Evolutionary conservation across 2,113 vertebrate genomes (phyloP).

Genomic region (Pollachius pollachius): DNA sequence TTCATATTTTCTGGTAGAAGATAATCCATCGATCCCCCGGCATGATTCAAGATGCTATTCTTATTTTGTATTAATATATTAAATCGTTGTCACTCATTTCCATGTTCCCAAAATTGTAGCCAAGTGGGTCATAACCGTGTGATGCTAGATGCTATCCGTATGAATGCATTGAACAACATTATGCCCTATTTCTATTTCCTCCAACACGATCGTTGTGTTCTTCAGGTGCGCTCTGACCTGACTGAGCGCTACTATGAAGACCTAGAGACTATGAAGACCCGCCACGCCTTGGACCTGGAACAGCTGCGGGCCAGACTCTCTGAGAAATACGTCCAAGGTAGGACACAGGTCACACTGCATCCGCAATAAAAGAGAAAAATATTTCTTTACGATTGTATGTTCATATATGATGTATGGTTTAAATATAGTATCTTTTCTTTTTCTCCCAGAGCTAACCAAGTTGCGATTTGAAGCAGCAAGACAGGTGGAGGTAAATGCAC

Average conservation of each 20-base stretch:
- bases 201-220: conserved; percentile 15
- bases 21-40: no score
- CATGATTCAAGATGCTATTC: no score
- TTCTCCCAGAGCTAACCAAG: conserved; percentile 71
- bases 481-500: conserved; percentile 69
- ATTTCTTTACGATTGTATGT: no score
- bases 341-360: neutral
- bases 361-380: no score
- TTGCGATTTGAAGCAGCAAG: conserved; percentile 60
- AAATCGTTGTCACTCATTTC: no score
- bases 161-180: neutral
- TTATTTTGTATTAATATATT: no score
- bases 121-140: no score
- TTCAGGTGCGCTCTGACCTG: conserved; percentile 73
- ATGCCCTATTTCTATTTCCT: neutral
- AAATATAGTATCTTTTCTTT: neutral
- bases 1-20: no score
- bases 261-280: conserved; percentile 75
- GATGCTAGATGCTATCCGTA: neutral
- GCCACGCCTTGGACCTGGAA: conserved; percentile 79
- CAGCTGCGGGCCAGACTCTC: conserved; percentile 75
- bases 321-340: conserved; percentile 81
- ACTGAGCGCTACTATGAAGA: conserved; percentile 73
- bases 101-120: no score
- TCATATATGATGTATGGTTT: neutral